Base-by-base conservation (phyloP, 2,888 invertebrate species). In the Habrosyne pyritoides region DNA sequence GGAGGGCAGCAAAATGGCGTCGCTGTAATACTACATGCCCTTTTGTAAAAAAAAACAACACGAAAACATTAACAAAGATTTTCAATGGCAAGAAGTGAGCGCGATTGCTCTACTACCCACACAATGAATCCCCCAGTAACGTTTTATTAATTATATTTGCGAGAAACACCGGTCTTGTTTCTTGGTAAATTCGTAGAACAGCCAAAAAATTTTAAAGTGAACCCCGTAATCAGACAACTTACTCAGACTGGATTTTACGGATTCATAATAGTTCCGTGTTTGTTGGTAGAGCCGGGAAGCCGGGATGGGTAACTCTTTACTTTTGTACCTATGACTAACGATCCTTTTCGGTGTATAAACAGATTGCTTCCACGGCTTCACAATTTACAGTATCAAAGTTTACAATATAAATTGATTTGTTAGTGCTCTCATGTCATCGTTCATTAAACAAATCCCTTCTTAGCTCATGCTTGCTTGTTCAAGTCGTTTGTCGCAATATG, bases 401-500 rank as follows among this genome's bases (percentile, higher is more conserved):
- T 46, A 53, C 36, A 18, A 22, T 60, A 61, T 53, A 28, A 61
- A 61, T 66, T 60, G 59, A 66, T 67, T 61, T 67, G 61, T 63
- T 63, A 47, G 59, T 59, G 62, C 53, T 64, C 56, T 50, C 56
- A 53, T 59, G 58, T 63, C 59, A 59, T 62, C 47, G 50, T 53
- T 55, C 48, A 56, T 53, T 61, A 56, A 63, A 67, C 61, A 67
- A 65, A 63, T 60, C 47, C 52, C 57, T 56, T 10, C 28, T 50
- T 50, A 21, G 46, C 22, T 10, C n/a, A 18, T 42, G 8, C 42
- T 18, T 42, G 42, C 42, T 42, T 5, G 42, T 57, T 57, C 57
- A 54, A 63, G 62, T 58, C 64, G 67, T 70, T 74, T 75, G 78
- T 79, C 77, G 70, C 74, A 69, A 61, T 71, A 69, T 73, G 70